These are phyloP conservation scores for Dasyornis broadbenti DNA, from an alignment of 2,113 vertebrate genomes.

Conservation along the genomic window DNA sequence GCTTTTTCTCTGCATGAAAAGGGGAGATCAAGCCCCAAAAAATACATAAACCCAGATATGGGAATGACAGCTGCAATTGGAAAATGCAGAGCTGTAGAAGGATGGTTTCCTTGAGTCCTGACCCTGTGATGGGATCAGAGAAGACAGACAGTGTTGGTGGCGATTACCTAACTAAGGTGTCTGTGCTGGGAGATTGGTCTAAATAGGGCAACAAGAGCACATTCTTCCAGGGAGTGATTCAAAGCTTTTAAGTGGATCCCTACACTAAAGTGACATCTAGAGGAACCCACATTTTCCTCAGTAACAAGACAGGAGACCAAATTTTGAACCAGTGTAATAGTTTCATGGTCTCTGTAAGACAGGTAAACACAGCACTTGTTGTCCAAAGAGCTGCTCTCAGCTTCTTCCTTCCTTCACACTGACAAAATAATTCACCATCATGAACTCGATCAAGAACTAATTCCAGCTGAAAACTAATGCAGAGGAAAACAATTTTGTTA, in stretches of 20 bases:
- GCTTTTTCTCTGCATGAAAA: not conserved
- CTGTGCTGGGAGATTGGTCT: not conserved
- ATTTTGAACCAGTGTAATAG: not conserved
- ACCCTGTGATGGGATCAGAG: not conserved
- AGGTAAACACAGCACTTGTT: not conserved
- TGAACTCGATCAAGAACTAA: rapidly evolving
- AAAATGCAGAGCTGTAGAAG: not conserved
- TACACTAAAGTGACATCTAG: not conserved
- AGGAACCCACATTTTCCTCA: not conserved
- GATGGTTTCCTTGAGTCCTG: not conserved
- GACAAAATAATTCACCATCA: not conserved
- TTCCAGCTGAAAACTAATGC: not conserved
- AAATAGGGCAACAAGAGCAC: not conserved
- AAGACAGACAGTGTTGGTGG: not conserved
- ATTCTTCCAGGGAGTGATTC: not conserved
- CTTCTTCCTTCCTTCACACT: not conserved
- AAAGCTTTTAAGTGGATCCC: not conserved
- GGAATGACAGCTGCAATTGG: not conserved
- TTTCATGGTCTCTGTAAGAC: not conserved
- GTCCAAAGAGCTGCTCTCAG: not conserved
- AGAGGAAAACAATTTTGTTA: not conserved
- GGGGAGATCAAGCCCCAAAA: not conserved
- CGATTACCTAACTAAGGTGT: not conserved
- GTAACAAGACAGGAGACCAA: not conserved
- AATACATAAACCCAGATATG: not conserved